Evolutionary conservation across 2,113 vertebrate genomes (phyloP).

Genomic region (Parus major): DNA sequence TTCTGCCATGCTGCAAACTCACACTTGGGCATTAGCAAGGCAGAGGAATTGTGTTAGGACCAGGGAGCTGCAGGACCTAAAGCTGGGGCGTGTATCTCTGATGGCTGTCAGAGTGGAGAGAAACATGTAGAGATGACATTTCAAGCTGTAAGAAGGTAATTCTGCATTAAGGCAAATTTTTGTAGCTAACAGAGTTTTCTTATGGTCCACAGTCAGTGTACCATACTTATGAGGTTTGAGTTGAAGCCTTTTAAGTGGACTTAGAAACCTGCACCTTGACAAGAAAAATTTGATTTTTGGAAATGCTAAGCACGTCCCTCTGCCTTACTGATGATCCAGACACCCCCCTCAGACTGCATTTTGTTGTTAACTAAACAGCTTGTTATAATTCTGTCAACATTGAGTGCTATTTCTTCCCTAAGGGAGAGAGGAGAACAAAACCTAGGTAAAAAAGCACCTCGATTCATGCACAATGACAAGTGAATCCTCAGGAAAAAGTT

Average conservation of each 20-base stretch:
- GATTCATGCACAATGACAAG: background rate
- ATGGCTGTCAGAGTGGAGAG: background rate
- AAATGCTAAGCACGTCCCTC: background rate
- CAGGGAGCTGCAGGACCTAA: background rate
- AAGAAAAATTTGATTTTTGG: background rate
- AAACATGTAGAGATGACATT: background rate
- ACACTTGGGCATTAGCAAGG: background rate
- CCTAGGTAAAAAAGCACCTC: background rate
- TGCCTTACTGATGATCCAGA: slow-evolving; percentile 10
- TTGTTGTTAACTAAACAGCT: background rate
- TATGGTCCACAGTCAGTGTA: background rate
- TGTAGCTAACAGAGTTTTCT: background rate
- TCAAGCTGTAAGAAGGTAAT: background rate
- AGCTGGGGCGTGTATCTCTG: background rate
- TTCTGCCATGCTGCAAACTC: background rate
- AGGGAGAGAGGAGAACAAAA: background rate
- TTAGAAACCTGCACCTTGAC: background rate
- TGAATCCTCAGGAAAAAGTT: background rate
- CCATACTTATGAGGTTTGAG: background rate
- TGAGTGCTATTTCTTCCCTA: background rate
- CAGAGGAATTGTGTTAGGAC: background rate
- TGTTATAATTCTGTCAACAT: background rate
- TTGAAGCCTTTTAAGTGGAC: background rate
- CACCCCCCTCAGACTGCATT: background rate
- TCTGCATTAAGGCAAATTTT: background rate